A percentile compares a stretch with the other conserved stretches of the same genome.
Conservation (phyloP, 2,113 vertebrate genomes). For the Calypte anna region DNA sequence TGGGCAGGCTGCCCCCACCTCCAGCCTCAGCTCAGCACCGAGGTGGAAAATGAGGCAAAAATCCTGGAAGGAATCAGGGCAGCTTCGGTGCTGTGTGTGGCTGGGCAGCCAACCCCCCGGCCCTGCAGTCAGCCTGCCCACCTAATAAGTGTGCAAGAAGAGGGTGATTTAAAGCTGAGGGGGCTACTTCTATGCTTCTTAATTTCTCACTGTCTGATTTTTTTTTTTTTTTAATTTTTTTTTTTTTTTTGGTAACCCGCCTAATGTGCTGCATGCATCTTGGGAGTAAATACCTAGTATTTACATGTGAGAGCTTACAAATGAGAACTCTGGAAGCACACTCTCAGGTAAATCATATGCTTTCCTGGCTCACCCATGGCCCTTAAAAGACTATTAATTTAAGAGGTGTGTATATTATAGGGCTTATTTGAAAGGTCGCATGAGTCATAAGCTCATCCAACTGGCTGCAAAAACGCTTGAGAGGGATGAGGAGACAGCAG, state of each 20-base stretch:
- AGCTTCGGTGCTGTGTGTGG: rapidly evolving
- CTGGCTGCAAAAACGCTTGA: background rate
- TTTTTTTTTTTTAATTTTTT: background rate
- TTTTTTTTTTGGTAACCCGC: background rate
- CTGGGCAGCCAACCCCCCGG: rapidly evolving
- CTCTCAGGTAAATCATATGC: background rate
- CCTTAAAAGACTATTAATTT: background rate
- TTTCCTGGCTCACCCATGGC: background rate
- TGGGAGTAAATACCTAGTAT: constrained; percentile 3
- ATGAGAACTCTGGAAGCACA: background rate
- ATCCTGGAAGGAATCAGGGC: background rate
- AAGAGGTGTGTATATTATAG: constrained; percentile 6
- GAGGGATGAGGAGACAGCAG: background rate
- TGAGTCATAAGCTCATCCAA: constrained; percentile 52
- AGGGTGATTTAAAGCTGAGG: background rate
- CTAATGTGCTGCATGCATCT: background rate
- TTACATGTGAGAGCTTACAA: background rate
- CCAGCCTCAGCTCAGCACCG: background rate
- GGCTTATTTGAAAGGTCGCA: constrained; percentile 41
- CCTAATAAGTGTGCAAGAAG: background rate
- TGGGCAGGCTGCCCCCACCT: background rate
- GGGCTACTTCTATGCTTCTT: background rate
- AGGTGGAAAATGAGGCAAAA: background rate
- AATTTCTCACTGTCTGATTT: background rate
- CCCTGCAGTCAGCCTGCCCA: rapidly evolving